Evolutionary conservation across 1,140 invertebrate genomes (phyloP).

Genomic region (Camponotus floridanus): DNA sequence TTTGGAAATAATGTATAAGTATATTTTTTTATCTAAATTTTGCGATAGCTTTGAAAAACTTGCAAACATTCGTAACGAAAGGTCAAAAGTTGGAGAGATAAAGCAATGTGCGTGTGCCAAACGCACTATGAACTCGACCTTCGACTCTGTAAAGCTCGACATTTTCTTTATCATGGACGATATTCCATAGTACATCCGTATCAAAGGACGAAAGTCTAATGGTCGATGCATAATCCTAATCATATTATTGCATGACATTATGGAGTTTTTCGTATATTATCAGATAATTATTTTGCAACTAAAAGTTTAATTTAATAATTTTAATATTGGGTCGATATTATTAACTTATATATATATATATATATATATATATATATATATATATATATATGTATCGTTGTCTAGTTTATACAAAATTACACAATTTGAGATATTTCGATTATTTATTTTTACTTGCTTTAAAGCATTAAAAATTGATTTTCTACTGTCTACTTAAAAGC

Average conservation of each 20-base stretch:
- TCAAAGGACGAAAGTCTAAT: conserved; percentile 20
- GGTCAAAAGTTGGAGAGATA: conserved; percentile 54
- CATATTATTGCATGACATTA: neutral
- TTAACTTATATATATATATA: neutral
- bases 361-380: neutral
- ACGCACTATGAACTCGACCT: conserved; percentile 1
- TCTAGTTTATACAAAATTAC: neutral
- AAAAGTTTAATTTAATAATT: conserved; percentile 12
- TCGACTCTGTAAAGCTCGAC: conserved; percentile 25
- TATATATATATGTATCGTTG: neutral
- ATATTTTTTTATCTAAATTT: conserved; percentile 1
- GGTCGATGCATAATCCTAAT: neutral
- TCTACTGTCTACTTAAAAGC: neutral
- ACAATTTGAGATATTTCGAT: neutral
- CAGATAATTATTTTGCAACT: neutral
- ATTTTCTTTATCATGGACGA: conserved; percentile 51
- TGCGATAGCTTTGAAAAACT: conserved; percentile 29
- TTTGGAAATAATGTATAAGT: neutral
- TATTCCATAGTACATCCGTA: neutral
- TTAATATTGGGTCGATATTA: neutral
- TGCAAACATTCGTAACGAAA: neutral
- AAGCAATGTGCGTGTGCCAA: neutral
- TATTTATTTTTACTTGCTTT: neutral
- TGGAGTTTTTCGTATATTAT: neutral
- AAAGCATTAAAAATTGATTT: neutral